Base-by-base conservation (phyloP, 1,140 invertebrate genomes). In the Aphis craccivora region DNA sequence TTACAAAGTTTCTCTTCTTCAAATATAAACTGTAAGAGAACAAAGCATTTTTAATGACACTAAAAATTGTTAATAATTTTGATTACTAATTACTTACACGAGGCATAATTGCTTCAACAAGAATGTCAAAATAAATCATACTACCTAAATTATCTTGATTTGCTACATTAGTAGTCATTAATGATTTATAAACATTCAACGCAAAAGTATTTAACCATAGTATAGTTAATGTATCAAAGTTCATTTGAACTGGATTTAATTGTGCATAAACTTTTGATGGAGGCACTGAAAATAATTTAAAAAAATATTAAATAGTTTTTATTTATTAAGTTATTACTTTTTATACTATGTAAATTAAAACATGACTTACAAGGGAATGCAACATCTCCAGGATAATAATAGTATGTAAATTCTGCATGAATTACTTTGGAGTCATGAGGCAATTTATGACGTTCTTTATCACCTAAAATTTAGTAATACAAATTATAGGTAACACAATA, bases 391-490 rank as follows among this genome's bases (percentile, higher is more conserved):
- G 99, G 98, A 96, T 99, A 99, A 95, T 99, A 99, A 95, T 99
- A 99, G 95, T 98, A 98, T 3, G 98, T 99, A 94, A 99, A 98
- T 95, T 99, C 99, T 7, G 99, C 97, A 95, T 99, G 99, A 55
- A 99, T 95, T 84, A 98, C 97, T 76, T 98, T 97, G 94, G 98
- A 97, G 95, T 99, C 98, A 81, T 97, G 97, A 20, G 99, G 98
- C 94, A 99, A 96, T 88, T 97, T 97, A 94, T 98, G 97, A 87
- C 96, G 96, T 94, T 97, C 97, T 95, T 98, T 97, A 95, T 99
- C 98, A 93, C 98, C 98, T 96, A 95, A 94, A 95, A 96, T 95
- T 95, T 94, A 94, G 95, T 83, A 84, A 48, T 91, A 81, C 11
- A 91, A 37, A n/a, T 23, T 48, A 81, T 76, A 91, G 30, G 9